These are phyloP conservation scores for Arctocebus calabarensis DNA, from an alignment of 2,797 vertebrate genomes.

Conservation along the genomic window DNA sequence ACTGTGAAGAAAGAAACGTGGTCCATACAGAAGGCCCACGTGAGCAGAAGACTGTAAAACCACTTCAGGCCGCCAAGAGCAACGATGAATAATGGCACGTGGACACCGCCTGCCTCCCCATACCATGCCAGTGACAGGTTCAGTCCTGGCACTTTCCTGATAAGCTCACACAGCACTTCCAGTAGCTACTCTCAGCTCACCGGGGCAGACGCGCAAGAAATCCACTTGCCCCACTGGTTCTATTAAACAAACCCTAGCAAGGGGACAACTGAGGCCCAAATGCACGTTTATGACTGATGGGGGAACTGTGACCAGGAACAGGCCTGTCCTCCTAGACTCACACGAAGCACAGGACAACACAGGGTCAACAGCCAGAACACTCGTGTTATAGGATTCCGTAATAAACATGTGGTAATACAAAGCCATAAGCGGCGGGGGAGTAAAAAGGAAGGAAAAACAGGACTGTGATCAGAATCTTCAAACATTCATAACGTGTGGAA, in stretches of 20 bases:
- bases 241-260: background rate
- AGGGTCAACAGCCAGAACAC: background rate
- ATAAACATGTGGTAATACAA: background rate
- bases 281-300: background rate
- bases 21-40: background rate
- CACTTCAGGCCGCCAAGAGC: background rate
- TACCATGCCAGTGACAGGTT: accelerated
- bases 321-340: background rate
- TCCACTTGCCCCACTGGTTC: background rate
- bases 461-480: background rate
- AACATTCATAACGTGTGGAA: background rate
- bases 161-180: background rate
- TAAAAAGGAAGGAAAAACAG: background rate
- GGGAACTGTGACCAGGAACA: background rate
- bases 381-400: accelerated
- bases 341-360: background rate
- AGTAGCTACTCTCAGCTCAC: background rate
- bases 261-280: background rate
- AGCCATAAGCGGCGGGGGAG: accelerated
- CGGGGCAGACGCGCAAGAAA: background rate
- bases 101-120: background rate
- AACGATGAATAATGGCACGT: background rate
- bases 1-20: background rate
- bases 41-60: background rate
- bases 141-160: background rate